Percentiles rank a stretch among this genome's conserved stretches.
phyloP scores from a whole-genome alignment of 1,140 invertebrate species.

The Rhynchophorus ferrugineus region DNA sequence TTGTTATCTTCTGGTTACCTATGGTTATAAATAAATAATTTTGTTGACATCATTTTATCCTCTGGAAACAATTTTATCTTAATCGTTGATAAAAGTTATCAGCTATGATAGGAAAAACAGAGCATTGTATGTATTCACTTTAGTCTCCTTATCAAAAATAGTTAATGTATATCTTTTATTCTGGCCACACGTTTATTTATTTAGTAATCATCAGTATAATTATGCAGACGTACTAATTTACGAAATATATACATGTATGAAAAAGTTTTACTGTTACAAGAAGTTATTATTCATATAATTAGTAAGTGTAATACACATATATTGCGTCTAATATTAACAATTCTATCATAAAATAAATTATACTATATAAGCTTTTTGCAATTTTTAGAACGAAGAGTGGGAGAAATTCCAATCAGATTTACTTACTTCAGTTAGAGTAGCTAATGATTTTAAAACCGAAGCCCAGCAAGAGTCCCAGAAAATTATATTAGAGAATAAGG shows the following conservation, averaged over 20 bases:
- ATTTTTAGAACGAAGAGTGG: slow-evolving; percentile 74
- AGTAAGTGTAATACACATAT: too few relatives aligned
- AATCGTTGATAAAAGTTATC: neutral
- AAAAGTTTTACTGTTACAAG: neutral
- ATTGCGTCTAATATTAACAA: too few relatives aligned
- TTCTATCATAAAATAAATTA: too few relatives aligned
- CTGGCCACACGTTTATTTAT: neutral
- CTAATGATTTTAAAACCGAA: slow-evolving; percentile 90
- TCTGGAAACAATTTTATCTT: neutral
- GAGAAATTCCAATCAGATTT: slow-evolving; percentile 89
- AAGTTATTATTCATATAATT: neutral
- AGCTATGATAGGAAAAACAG: neutral
- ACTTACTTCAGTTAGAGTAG: slow-evolving; percentile 85
- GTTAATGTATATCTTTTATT: neutral
- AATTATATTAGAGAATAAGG: slow-evolving; percentile 73
- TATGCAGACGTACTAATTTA: too few relatives aligned
- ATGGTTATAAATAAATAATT: too few relatives aligned
- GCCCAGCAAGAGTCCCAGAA: slow-evolving; percentile 75
- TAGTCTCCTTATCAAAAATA: slow-evolving; percentile 1
- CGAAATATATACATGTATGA: neutral
- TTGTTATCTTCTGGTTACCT: too few relatives aligned
- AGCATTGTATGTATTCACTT: neutral
- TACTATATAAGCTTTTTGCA: too few relatives aligned
- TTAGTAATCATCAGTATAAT: too few relatives aligned
- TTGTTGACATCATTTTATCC: neutral